Percentiles rank a stretch among this genome's conserved stretches.
Evolutionary conservation across 1,140 invertebrate genomes (phyloP).

Genomic region (Subanguina moxae): DNA sequence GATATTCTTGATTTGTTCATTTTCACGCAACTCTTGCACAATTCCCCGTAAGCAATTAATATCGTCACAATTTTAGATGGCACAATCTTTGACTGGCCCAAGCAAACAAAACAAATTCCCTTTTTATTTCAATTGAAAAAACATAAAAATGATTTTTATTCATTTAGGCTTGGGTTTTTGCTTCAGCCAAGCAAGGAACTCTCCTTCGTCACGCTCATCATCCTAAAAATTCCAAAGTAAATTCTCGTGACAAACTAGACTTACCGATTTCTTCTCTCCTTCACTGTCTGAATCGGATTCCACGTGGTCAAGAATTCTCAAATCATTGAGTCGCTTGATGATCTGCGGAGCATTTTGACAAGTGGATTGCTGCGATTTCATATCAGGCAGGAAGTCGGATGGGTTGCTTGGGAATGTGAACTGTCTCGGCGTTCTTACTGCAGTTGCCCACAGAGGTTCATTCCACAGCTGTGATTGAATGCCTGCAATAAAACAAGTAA

Average conservation of each 20-base stretch:
- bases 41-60: too few relatives aligned
- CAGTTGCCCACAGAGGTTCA: neutral
- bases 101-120: too few relatives aligned
- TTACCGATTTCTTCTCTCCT: neutral
- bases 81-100: too few relatives aligned
- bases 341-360: neutral
- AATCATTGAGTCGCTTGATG: neutral
- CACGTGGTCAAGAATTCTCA: neutral
- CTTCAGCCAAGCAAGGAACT: neutral
- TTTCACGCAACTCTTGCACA: too few relatives aligned
- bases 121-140: too few relatives aligned
- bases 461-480: neutral
- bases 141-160: neutral
- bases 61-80: too few relatives aligned
- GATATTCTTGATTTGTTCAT: too few relatives aligned
- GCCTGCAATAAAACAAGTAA: neutral
- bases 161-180: neutral
- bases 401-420: neutral
- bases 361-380: neutral
- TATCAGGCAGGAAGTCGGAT: neutral
- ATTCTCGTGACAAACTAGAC: neutral
- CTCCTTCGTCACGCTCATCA: neutral
- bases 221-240: conserved; percentile 2
- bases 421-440: neutral
- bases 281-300: neutral